Base-by-base conservation (phyloP, 2,888 invertebrate genomes). In the Mythimna albipuncta region DNA sequence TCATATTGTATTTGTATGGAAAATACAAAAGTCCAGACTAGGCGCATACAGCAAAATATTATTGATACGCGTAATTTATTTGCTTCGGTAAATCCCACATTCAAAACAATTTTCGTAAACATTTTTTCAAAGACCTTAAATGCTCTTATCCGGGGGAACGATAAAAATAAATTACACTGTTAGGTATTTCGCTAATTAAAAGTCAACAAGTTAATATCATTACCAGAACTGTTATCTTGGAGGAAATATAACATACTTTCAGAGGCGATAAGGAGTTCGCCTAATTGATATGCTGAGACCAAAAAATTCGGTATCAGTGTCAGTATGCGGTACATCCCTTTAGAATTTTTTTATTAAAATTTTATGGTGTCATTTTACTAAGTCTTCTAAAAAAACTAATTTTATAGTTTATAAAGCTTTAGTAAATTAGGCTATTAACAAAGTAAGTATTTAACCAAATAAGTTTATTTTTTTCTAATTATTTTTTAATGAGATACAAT, bases 201-300 rank as follows among this genome's bases (percentile, higher is more conserved):
- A 74, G 71, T 79, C 74, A 79, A 85, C 83, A 83, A 64, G 81
- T 83, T 78, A 69, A 81, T 84, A 81, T 84, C 75, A 79, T 64
- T 85, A 64, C 72, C 66, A 79, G 76, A 77, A 81, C 54, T 38
- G 63, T 88, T 88, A 88, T 88, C 88, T 76, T 62, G 21, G 79
- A 85, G 88, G 87, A 88, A 88, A 83, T 85, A 85, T 83, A 82
- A 86, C 82, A 81, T 77, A 86, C 81, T 77, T 82, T 80, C 82
- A 85, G 63, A 41, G 47, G 38, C 38, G 86, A 84, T 87, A 85
- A 82, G 67, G 59, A 59, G 41, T 72, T 79, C 73, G 78, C 75
- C 79, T 81, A 83, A 84, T 81, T 87, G 74, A 84, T 81, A 82
- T 65, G 69, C 63, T 54, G 76, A 65, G 68, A 67, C 54, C 61